Evolutionary conservation across 53 echinoderm and acorn worm genomes (phyloP), one percentile per base, ranked within the genome.

Genomic region (Echinometra lucunter): DNA sequence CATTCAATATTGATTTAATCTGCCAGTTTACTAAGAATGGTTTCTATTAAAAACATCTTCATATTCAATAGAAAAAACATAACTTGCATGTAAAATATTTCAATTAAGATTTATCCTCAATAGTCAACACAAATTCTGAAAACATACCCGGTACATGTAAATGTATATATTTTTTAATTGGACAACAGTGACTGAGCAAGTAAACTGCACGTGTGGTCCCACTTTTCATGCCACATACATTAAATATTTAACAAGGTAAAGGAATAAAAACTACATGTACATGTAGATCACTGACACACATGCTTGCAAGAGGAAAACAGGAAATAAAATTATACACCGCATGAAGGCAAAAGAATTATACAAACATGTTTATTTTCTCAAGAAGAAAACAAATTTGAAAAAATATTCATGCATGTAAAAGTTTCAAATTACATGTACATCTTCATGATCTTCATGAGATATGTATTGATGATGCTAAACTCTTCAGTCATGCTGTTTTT

Each of bases 301-400:
- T 78, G 40, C 78, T 78, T 5, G 42, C 78, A 78, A 42, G 78
- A 40, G 21, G 78, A 78, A 78, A 78, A 78, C 78, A 78, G 78
- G 78, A 78, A 78, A 78, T 78, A 78, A 35, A 78, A 78, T 78
- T 18, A 40, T 19, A 35, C 6, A 78, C 69, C 30, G 69, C 30
- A 67, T 28, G 67, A 69, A 78, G 38, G 78, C 40, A 78, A 72
- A 72, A 42, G 17, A 75, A 75, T 6, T 18, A 18, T 21, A 78
- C 2, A 1, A 72, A 35, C 8, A 40, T 78, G 38, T 78, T 42
- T 37, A 78, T 6, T 0, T 40, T 40, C 21, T 40, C 78, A 78
- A 32, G 69, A 12, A 6, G 8, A 32, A 0, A 75, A 17, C 15
- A 75, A 38, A 37, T 34, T 38, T 38, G 35, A 75, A 75, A 75